These are phyloP conservation scores for Pygoscelis antarcticus DNA, from an alignment of 2,113 vertebrate genomes.

Conservation along the genomic window DNA sequence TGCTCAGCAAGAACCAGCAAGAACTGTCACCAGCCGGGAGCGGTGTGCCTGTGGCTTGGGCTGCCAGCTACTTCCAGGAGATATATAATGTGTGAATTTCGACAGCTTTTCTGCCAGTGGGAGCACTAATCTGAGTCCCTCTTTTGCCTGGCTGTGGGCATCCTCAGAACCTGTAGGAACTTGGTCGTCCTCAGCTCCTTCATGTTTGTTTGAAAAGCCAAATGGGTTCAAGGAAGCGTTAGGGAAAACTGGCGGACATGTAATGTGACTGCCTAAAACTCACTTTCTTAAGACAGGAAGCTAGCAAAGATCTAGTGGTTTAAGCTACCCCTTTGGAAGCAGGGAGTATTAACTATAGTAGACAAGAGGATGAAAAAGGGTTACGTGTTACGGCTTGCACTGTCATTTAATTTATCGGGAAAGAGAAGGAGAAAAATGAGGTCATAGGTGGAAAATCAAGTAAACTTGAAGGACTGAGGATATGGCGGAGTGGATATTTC, in stretches of 20 bases:
- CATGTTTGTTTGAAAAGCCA: not conserved
- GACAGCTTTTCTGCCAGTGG: not conserved
- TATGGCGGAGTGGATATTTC: not conserved
- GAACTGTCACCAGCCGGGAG: not conserved
- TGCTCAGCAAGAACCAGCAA: not conserved
- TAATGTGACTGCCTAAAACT: not conserved
- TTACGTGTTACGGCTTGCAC: not conserved
- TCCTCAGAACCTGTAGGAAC: not conserved
- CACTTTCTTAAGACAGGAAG: not conserved
- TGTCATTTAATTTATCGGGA: not conserved
- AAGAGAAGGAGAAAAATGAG: not conserved
- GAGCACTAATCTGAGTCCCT: not conserved
- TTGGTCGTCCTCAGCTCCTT: fast-evolving
- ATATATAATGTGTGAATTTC: not conserved
- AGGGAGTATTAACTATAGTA: not conserved
- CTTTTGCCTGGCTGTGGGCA: fast-evolving
- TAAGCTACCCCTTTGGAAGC: not conserved
- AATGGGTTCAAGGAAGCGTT: not conserved
- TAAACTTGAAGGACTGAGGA: not conserved
- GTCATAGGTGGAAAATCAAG: not conserved
- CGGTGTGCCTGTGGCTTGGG: not conserved
- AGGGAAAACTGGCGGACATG: not conserved
- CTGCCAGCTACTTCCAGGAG: not conserved
- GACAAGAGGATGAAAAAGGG: not conserved
- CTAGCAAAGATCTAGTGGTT: not conserved